Percentiles rank a stretch among this genome's conserved stretches.
These are phyloP conservation scores for Xylota segnis DNA, from an alignment of 2,888 invertebrate genomes.

Conservation along the genomic window DNA sequence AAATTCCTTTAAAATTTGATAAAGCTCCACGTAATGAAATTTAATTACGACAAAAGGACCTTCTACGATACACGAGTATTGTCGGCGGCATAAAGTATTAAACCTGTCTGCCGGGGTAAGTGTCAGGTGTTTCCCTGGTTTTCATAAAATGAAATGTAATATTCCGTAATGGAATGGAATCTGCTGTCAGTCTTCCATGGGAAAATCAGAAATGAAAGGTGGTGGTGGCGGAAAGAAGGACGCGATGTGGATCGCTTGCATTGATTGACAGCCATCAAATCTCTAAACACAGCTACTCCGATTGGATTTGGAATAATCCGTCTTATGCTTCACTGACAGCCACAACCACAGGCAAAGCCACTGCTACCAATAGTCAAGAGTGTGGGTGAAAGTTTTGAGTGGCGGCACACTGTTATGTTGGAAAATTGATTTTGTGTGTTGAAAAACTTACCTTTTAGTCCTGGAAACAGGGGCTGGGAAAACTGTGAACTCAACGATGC, in stretches of 20 bases:
- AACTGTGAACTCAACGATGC: constrained; percentile 90
- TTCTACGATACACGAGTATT: constrained; percentile 13
- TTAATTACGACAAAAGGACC: constrained; percentile 71
- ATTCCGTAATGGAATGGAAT: constrained; percentile 73
- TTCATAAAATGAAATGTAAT: constrained; percentile 76
- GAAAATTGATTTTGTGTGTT: constrained; percentile 34
- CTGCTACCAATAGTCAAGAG: too few relatives aligned
- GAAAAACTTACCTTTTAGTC: constrained; percentile 89
- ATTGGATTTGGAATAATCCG: constrained; percentile 70
- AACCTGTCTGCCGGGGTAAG: constrained; percentile 68
- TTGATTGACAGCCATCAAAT: constrained; percentile 80
- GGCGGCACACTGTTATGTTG: constrained; percentile 26
- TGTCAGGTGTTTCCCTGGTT: constrained; percentile 75
- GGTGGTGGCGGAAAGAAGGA: neutral
- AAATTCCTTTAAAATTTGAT: constrained; percentile 77
- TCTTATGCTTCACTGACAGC: constrained; percentile 67
- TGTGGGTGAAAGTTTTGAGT: constrained; percentile 38
- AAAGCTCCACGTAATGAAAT: constrained; percentile 72
- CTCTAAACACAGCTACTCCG: constrained; percentile 70
- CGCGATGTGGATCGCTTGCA: constrained; percentile 66
- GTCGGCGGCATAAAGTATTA: constrained; percentile 59
- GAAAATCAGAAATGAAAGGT: constrained; percentile 78
- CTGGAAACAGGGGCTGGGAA: constrained; percentile 92
- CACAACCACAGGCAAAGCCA: too few relatives aligned
- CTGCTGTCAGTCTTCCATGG: constrained; percentile 67